Evolutionary conservation across 2,888 invertebrate species (phyloP).

Genomic region (Synanthedon formicaeformis): DNA sequence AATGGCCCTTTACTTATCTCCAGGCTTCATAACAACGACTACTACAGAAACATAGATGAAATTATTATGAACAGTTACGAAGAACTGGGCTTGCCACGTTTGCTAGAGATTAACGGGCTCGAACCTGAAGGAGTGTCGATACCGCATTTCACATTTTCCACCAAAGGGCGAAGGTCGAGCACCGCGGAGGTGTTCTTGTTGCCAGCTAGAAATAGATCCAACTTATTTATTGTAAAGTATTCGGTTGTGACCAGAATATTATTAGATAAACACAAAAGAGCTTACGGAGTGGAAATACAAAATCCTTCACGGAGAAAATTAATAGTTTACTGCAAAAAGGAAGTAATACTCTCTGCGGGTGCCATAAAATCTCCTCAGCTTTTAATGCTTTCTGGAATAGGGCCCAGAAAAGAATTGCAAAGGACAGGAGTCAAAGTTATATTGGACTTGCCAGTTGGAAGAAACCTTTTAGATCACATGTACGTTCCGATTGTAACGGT

Average conservation of each 20-base stretch:
- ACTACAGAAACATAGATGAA: constrained; percentile 21
- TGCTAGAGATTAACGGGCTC: constrained; percentile 29
- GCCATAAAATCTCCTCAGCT: constrained; percentile 6
- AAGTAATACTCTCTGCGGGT: constrained; percentile 6
- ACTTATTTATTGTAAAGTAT: constrained; percentile 3
- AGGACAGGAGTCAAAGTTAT: constrained; percentile 2
- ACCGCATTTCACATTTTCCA: constrained; percentile 4
- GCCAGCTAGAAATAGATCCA: not conserved
- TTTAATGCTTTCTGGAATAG: constrained; percentile 7
- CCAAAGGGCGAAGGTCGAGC: constrained; percentile 3
- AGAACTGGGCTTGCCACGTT: constrained; percentile 31
- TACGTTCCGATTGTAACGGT: constrained; percentile 4
- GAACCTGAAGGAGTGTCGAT: constrained; percentile 2
- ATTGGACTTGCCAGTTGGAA: constrained; percentile 4
- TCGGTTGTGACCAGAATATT: constrained; percentile 3
- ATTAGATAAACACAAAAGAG: constrained; percentile 1
- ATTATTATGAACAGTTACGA: constrained; percentile 22
- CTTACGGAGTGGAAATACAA: constrained; percentile 3
- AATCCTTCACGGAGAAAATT: not conserved
- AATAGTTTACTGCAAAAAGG: constrained; percentile 2
- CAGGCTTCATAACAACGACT: constrained; percentile 18
- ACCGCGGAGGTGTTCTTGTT: constrained; percentile 3
- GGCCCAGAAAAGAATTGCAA: constrained; percentile 4
- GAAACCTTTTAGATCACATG: constrained; percentile 5
- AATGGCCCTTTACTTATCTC: constrained; percentile 33